Evolutionary conservation across 1,140 invertebrate genomes (phyloP).

Genomic region (Heliconius himera): DNA sequence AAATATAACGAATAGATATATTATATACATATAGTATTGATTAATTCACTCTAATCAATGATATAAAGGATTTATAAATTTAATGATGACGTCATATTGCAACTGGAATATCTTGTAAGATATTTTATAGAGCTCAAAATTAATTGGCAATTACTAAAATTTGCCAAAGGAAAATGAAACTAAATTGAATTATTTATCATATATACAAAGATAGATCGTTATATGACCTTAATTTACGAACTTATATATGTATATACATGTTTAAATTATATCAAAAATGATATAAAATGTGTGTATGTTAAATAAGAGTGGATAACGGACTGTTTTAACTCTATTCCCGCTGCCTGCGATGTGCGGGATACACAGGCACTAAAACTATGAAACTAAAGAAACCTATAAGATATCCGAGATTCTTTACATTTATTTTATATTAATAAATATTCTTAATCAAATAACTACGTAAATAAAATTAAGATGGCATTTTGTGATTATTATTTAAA

Average conservation of each 20-base stretch:
- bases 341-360: too few species aligned
- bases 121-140: not conserved
- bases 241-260: too few species aligned
- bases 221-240: not conserved
- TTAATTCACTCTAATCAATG: not conserved
- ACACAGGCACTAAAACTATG: too few species aligned
- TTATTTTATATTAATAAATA: too few species aligned
- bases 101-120: not conserved
- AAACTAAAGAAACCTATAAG: too few species aligned
- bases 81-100: not conserved
- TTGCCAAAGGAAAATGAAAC: not conserved
- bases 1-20: not conserved
- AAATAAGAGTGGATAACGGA: too few species aligned
- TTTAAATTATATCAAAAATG: not conserved
- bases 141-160: not conserved
- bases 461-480: too few species aligned
- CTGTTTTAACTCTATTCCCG: too few species aligned
- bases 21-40: conserved; percentile 1
- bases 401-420: too few species aligned
- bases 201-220: not conserved
- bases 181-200: not conserved
- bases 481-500: too few species aligned
- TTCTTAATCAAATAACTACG: too few species aligned
- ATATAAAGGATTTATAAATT: not conserved
- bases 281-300: too few species aligned